Percentiles rank a stretch among this genome's conserved stretches.
Conservation (phyloP, 2,113 vertebrate species). For the Pungitius pungitius region DNA sequence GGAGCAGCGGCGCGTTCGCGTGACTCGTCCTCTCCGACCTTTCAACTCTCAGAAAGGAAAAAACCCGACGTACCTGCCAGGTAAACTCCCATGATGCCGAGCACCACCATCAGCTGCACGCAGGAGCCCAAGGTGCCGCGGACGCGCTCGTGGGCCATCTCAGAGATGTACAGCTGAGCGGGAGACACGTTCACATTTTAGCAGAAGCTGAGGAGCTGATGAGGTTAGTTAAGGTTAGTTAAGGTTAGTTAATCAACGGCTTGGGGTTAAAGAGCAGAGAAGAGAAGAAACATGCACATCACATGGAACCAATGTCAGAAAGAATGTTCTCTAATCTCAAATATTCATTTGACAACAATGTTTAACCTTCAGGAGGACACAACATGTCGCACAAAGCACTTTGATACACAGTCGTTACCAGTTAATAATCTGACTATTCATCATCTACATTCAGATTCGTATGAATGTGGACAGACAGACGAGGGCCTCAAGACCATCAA, state of each 20-base stretch:
- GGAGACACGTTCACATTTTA: background rate
- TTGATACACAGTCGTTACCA: background rate
- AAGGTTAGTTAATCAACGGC: background rate
- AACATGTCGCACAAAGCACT: too few species aligned
- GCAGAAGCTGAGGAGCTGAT: background rate
- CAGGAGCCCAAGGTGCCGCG: constrained; percentile 90
- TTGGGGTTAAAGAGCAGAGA: background rate
- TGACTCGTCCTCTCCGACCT: background rate
- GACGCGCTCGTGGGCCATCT: constrained; percentile 88
- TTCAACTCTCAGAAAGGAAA: too few species aligned
- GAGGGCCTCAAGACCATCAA: too few species aligned
- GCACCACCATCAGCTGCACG: constrained; percentile 95
- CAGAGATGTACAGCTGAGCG: constrained; percentile 90
- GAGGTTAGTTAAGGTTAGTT: too few species aligned
- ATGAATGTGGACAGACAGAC: background rate
- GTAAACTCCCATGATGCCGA: constrained; percentile 91
- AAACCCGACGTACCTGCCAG: constrained; percentile 81
- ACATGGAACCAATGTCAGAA: too few species aligned
- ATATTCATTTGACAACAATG: too few species aligned
- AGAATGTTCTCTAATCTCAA: too few species aligned
- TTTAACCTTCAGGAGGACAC: too few species aligned
- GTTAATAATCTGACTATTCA: background rate
- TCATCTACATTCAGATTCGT: background rate
- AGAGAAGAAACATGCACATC: background rate
- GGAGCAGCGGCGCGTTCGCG: too few species aligned